These are phyloP conservation scores for Bibio marci DNA, from an alignment of 2,888 invertebrate species.

Conservation along the genomic window DNA sequence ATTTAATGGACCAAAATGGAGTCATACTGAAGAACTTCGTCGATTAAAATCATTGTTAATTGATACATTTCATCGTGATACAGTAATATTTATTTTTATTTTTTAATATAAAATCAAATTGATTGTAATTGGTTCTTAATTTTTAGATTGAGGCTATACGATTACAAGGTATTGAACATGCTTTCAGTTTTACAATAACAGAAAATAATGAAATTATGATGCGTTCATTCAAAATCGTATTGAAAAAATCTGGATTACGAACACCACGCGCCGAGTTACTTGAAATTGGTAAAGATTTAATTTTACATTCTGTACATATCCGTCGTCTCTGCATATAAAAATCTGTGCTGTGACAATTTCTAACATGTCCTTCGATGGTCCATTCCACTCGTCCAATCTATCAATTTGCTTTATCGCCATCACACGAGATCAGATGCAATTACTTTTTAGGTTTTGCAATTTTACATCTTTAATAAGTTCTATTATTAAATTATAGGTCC, in stretches of 20 bases:
- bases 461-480: no score
- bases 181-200: conserved; percentile 71
- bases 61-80: conserved; percentile 84
- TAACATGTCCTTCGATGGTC: no score
- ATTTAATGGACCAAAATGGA: conserved; percentile 86
- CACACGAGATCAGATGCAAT: no score
- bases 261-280: conserved; percentile 82
- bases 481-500: no score
- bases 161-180: conserved; percentile 87
- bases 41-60: conserved; percentile 75
- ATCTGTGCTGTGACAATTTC: no score
- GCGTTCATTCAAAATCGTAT: conserved; percentile 56
- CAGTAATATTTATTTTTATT: conserved; percentile 20
- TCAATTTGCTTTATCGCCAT: no score
- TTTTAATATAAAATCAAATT: neutral
- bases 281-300: no score
- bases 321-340: no score
- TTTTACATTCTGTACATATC: no score
- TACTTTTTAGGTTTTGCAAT: no score
- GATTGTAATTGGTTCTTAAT: neutral
- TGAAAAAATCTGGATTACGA: conserved; percentile 82
- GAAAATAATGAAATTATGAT: conserved; percentile 61
- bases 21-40: conserved; percentile 58
- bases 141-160: conserved; percentile 56
- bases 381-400: no score